Base-by-base conservation (phyloP, 2,888 invertebrate genomes). In the Lithodes maja region DNA sequence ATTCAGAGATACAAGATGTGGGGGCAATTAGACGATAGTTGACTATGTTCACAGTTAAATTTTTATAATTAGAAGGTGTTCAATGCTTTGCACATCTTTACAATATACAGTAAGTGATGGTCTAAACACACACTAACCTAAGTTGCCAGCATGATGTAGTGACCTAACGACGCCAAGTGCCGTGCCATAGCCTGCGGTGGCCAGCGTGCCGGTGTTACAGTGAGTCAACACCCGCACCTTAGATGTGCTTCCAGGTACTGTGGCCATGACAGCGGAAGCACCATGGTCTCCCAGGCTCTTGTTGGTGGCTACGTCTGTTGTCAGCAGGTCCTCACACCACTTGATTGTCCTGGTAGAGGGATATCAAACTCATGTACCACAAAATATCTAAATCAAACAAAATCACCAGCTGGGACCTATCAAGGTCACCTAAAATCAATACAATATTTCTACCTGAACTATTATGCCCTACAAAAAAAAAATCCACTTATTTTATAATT, bases 201-300 rank as follows among this genome's bases (percentile, higher is more conserved):
- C 99, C 93, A 99, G 95, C 2, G 99, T 98, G 0, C 99, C 99
- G 1, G 99, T 99, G 94, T 99, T 99, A 94, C 99, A 99, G 93
- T 99, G 99, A 1, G 99, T 99, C 85, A 99, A 94, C 86, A 99
- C 95, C 91, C 96, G 95, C 1, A 97, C 96, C 83, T 94, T 94
- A n/a, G n/a, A n/a, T 80, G 95, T 94, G 92, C 96, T 95, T n/a
- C 95, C 95, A 49, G 95, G 50, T 2, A 33, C 77, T n/a, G 17
- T 52, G 3, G 55, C 83, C 85, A 98, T 93, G 93, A 99, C 97
- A 91, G 96, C 96, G 91, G 96, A 95, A 86, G 97, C 97, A 77
- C 99, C 99, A 94, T 95, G 95, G 92, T 95, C 95, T 86, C 98
- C 98, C 93, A 99, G 98, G 1, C 96, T 96, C 93, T 96, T 96